Conservation (phyloP, 92 coral and sea anemone species). For the Blastomussa wellsi region DNA sequence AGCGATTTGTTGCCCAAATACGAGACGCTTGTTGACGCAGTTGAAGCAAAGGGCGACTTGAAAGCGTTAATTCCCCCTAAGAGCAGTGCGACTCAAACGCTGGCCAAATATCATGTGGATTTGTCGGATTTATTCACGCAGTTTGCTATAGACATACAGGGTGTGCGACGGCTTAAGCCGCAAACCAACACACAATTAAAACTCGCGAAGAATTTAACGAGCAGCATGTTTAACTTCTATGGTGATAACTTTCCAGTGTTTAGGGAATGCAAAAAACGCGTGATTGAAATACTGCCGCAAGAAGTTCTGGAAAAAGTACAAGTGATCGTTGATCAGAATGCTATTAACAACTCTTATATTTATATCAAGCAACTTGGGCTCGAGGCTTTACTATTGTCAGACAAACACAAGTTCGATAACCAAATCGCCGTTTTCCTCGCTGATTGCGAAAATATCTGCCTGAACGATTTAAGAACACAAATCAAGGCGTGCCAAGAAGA, state of each 20-base stretch:
- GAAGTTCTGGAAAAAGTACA: slow-evolving; percentile 84
- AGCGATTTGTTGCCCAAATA: slow-evolving; percentile 70
- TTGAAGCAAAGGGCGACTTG: slow-evolving; percentile 84
- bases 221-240: slow-evolving; percentile 78
- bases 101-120: slow-evolving; percentile 91
- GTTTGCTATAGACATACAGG: slow-evolving; percentile 94
- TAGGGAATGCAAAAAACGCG: slow-evolving; percentile 76
- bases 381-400: slow-evolving; percentile 77
- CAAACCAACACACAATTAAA: slow-evolving; percentile 84
- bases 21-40: slow-evolving; percentile 88
- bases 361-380: slow-evolving; percentile 84
- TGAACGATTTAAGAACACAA: slow-evolving; percentile 74
- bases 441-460: slow-evolving; percentile 80
- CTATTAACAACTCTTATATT: slow-evolving; percentile 88
- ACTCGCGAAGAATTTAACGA: slow-evolving; percentile 81
- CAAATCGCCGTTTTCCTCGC: slow-evolving; percentile 69
- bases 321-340: slow-evolving; percentile 84
- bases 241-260: slow-evolving; percentile 72
- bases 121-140: slow-evolving; percentile 95
- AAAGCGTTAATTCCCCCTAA: slow-evolving; percentile 72
- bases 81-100: slow-evolving; percentile 78
- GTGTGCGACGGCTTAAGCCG: slow-evolving; percentile 85
- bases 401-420: slow-evolving; percentile 66
- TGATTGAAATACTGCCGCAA: slow-evolving; percentile 70
- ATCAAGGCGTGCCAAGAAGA: slow-evolving; percentile 55